Percentiles rank a stretch among this genome's conserved stretches.
Conservation (phyloP, 2,113 vertebrate species). For the Lanius ludovicianus region DNA sequence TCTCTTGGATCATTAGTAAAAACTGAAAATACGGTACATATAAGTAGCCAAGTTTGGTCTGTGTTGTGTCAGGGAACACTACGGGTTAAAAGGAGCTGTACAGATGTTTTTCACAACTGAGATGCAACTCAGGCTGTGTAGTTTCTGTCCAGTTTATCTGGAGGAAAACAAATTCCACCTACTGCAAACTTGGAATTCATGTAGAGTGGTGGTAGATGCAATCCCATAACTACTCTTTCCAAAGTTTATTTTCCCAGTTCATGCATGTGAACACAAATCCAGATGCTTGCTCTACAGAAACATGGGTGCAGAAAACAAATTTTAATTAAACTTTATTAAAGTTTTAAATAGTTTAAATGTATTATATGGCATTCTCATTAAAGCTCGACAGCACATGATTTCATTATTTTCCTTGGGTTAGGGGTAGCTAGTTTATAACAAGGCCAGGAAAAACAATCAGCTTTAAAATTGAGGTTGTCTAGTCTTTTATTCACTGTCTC, state of each 20-base stretch:
- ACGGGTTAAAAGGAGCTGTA: neutral
- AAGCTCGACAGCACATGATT: neutral
- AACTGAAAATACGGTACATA: neutral
- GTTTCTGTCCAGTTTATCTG: neutral
- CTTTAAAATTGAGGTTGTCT: neutral
- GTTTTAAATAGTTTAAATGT: neutral
- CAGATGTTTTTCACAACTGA: neutral
- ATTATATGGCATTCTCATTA: neutral
- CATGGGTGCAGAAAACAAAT: neutral
- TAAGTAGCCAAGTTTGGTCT: neutral
- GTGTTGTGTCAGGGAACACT: neutral
- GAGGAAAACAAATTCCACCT: neutral
- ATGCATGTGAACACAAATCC: neutral
- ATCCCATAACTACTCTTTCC: neutral
- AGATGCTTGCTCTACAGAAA: neutral
- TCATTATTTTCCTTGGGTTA: neutral
- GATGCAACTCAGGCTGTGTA: neutral
- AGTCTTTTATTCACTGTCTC: neutral
- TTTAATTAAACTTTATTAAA: neutral
- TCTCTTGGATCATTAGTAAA: neutral
- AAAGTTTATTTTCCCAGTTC: neutral
- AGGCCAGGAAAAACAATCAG: neutral
- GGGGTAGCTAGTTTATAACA: neutral
- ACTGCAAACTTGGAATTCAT: neutral
- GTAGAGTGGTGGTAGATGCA: neutral